Evolutionary conservation across 2,113 vertebrate species (phyloP).

Genomic region (Leucopsar rothschildi): DNA sequence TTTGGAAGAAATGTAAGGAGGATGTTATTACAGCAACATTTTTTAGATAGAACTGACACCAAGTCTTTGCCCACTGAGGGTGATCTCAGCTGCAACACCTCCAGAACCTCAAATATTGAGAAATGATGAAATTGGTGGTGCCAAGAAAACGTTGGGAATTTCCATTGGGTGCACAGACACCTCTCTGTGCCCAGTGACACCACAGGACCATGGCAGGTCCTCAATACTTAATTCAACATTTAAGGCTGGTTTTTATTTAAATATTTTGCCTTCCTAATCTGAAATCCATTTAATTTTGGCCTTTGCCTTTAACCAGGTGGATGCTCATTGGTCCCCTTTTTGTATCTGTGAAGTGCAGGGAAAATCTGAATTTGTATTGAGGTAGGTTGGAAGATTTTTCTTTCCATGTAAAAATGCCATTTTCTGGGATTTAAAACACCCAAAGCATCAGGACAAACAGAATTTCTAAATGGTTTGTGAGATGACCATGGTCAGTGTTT

Average conservation of each 20-base stretch:
- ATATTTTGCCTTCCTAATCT: not conserved
- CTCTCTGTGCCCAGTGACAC: not conserved
- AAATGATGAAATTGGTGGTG: rapidly evolving
- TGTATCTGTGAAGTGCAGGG: constrained; percentile 6
- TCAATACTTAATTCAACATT: not conserved
- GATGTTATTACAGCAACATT: not conserved
- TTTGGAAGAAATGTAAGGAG: rapidly evolving
- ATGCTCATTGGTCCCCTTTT: not conserved
- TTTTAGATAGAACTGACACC: not conserved
- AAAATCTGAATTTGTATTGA: constrained; percentile 36
- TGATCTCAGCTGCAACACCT: not conserved
- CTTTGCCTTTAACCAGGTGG: constrained; percentile 23
- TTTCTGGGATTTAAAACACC: not conserved
- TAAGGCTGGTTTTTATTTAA: not conserved
- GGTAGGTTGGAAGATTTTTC: constrained; percentile 40
- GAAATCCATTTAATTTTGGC: not conserved
- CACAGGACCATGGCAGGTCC: too few species aligned
- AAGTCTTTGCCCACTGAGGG: not conserved
- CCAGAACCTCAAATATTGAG: not conserved
- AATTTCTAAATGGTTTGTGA: not conserved
- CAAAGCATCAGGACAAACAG: too few species aligned
- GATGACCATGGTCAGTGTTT: not conserved
- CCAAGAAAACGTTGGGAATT: not conserved
- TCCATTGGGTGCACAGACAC: not conserved
- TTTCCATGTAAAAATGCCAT: not conserved